Evolutionary conservation across 2,797 vertebrate genomes (phyloP).

Genomic region (Hemitrygon akajei): DNA sequence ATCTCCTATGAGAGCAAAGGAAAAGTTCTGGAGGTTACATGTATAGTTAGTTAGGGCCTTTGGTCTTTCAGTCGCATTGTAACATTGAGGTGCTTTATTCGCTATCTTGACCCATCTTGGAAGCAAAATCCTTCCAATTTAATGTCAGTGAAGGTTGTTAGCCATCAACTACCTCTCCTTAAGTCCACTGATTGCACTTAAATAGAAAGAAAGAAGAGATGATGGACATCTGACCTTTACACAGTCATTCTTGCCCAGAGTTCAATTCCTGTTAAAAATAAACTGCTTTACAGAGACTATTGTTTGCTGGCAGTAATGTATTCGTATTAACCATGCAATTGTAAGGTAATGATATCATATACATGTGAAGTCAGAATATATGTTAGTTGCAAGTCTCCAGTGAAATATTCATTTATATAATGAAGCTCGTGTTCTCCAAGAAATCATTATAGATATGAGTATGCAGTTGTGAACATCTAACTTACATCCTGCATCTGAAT

Average conservation of each 20-base stretch:
- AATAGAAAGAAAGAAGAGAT: neutral
- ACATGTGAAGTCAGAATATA: too few relatives aligned
- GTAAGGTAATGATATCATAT: too few relatives aligned
- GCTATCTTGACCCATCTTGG: neutral
- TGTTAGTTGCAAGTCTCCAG: too few relatives aligned
- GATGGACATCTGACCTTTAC: neutral
- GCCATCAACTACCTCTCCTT: neutral
- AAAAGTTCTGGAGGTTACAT: neutral
- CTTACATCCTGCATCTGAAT: too few relatives aligned
- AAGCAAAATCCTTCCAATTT: neutral
- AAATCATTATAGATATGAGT: too few relatives aligned
- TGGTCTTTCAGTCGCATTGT: neutral
- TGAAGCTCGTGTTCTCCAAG: too few relatives aligned
- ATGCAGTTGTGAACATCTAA: too few relatives aligned
- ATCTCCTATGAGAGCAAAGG: neutral
- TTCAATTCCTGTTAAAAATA: neutral
- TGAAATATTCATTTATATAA: too few relatives aligned
- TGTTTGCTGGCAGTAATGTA: too few relatives aligned
- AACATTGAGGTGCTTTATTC: neutral
- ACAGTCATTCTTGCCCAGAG: neutral
- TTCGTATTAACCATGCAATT: too few relatives aligned
- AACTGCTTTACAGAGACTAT: neutral
- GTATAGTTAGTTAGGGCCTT: too few relatives aligned
- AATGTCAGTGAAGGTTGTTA: neutral
- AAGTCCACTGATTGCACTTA: neutral